A percentile compares a stretch with the other conserved stretches of the same genome.
These are phyloP conservation scores for Gonioctena quinquepunctata DNA, from an alignment of 1,140 invertebrate genomes.

Conservation along the genomic window DNA sequence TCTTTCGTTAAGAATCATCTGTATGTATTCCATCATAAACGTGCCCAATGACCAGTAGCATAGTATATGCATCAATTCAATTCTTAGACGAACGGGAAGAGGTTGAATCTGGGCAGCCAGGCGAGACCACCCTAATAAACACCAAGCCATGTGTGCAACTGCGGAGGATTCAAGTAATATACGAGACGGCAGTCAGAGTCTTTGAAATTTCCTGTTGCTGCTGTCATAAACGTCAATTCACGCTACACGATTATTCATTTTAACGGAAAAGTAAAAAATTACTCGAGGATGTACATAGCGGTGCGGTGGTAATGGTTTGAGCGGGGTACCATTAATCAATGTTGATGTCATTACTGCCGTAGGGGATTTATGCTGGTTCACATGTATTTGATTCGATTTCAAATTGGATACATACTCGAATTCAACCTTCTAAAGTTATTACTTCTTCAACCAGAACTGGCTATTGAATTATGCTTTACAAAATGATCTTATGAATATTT, in stretches of 20 bases:
- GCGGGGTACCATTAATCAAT: not conserved
- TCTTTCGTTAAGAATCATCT: not conserved
- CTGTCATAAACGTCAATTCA: constrained; percentile 21
- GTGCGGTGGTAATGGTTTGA: not conserved
- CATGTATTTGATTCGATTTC: too few relatives aligned
- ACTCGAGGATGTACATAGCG: not conserved
- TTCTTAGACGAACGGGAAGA: not conserved
- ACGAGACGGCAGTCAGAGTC: not conserved
- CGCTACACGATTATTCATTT: constrained; percentile 15
- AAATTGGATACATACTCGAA: too few relatives aligned
- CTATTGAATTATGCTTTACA: too few relatives aligned
- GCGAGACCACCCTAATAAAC: constrained; percentile 7
- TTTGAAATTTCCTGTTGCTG: constrained; percentile 21
- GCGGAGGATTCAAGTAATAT: not conserved
- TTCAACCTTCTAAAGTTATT: too few relatives aligned
- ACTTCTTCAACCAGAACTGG: too few relatives aligned
- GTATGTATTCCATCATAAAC: not conserved
- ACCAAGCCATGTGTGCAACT: constrained; percentile 10
- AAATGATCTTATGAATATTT: too few relatives aligned
- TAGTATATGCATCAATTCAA: too few relatives aligned
- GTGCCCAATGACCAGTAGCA: too few relatives aligned
- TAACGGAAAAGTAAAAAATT: constrained; percentile 15
- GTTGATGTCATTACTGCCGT: too few relatives aligned
- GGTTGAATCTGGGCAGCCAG: not conserved
- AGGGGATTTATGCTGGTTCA: too few relatives aligned